Conservation (phyloP, 2,797 vertebrate species). For the Ptychadena robeensis region DNA sequence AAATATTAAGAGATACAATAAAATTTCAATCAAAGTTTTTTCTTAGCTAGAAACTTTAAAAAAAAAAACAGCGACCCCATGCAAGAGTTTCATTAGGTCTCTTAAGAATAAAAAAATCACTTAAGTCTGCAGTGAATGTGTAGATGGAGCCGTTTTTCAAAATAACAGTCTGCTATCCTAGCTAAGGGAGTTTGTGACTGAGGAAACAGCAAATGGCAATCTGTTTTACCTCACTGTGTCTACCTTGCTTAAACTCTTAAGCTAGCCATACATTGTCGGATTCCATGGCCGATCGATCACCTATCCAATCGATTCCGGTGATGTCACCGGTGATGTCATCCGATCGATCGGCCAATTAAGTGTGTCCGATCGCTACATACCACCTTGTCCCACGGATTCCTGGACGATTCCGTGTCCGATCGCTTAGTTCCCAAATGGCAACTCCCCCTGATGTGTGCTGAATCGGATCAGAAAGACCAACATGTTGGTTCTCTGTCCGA, state of each 20-base stretch:
- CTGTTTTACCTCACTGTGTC: not conserved
- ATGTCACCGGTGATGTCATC: too few species aligned
- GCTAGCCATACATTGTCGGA: too few species aligned
- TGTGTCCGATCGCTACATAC: too few species aligned
- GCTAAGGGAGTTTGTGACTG: not conserved
- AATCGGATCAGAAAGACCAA: too few species aligned
- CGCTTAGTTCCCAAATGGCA: too few species aligned
- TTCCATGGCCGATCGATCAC: too few species aligned
- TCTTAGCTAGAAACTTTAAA: not conserved
- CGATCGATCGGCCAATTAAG: too few species aligned
- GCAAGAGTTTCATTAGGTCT: slow-evolving; percentile 12
- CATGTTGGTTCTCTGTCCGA: too few species aligned
- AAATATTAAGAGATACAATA: not conserved
- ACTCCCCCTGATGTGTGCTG: too few species aligned
- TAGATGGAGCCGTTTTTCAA: not conserved
- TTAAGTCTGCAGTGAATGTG: not conserved
- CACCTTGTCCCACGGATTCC: too few species aligned
- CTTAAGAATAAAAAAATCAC: slow-evolving; percentile 12
- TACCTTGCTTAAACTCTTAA: not conserved
- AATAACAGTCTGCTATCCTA: not conserved
- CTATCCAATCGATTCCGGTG: too few species aligned
- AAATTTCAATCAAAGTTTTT: not conserved
- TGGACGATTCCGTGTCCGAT: too few species aligned
- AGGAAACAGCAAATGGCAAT: not conserved
- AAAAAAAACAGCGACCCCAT: not conserved